A percentile compares a stretch with the other conserved stretches of the same genome.
phyloP scores from a whole-genome alignment of 2,797 vertebrate species.

The Sarcoramphus papa region DNA sequence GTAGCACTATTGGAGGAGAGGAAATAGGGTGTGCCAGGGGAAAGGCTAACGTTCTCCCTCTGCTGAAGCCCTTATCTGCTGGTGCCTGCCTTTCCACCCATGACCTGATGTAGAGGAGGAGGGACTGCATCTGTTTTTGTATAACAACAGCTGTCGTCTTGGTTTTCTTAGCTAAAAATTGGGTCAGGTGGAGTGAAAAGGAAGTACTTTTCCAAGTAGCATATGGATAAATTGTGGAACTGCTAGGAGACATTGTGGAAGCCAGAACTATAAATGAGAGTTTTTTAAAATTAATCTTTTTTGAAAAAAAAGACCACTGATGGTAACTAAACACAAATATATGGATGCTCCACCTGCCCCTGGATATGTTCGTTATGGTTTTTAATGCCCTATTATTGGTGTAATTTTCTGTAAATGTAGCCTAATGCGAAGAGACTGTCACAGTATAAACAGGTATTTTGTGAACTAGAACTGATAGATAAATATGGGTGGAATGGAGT shows the following conservation, averaged over 20 bases:
- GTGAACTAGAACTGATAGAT: neutral
- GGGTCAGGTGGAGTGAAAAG: neutral
- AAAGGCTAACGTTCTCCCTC: neutral
- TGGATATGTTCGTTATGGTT: neutral
- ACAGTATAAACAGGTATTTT: neutral
- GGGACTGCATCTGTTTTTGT: neutral
- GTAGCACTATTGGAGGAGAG: neutral
- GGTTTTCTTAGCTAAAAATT: neutral
- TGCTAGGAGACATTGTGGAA: neutral
- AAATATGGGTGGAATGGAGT: neutral
- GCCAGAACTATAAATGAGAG: neutral
- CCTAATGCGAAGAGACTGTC: neutral
- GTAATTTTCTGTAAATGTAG: neutral
- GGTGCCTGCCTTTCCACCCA: neutral
- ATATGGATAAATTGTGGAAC: neutral
- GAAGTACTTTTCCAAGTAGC: neutral
- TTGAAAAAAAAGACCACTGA: neutral
- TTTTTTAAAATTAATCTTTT: neutral
- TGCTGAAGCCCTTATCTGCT: neutral
- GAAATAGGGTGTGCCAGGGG: neutral
- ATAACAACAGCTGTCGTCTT: neutral
- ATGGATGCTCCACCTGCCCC: neutral
- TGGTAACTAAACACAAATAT: neutral
- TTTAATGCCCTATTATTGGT: neutral
- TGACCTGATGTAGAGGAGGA: neutral